Evolutionary conservation across 2,113 vertebrate genomes (phyloP), one percentile per base, ranked within the genome.

Genomic region (Fregetta grallaria): DNA sequence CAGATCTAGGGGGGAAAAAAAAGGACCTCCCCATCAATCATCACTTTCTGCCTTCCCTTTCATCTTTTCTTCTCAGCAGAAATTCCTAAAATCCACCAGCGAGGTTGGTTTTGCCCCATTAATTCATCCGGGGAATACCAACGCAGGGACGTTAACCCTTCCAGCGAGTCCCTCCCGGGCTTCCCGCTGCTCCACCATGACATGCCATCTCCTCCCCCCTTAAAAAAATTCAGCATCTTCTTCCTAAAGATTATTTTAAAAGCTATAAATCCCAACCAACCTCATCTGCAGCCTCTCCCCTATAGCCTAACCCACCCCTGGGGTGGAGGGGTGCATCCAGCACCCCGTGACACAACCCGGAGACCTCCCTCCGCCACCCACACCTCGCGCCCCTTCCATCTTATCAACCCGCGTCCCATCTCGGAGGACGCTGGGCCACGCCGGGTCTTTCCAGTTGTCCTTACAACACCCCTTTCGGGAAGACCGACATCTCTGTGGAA

Each of bases 401-500:
- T 22, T 15, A 8, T 13, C 13, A 49, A 49, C 63, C 80, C 44
- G 0, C 1, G 9, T 59, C 90, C 66, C 66, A 27, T 71, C 84
- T 68, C 75, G 8, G 93, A 92, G 68, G 88, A 74, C 36, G 9
- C 49, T 13, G 81, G 86, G 80, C 92, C 90, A 75, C 2, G 8
- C 40, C 7, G 0, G 71, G 78, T 87, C 88, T 56, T 56, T 59
- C 19, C 73, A 17, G 75, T 20, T 97, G 94, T 97, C 95, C 93
- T 94, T 85, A 96, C 75, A 40, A 75, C 62, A 95, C 94, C 95
- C 85, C 79, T 90, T 38, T 86, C 66, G 0, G 40, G 40, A 44
- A 92, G 93, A 93, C 40, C 26, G 55, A 75, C 85, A 88, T 73
- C 86, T 94, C 92, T 29, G 70, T 91, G 76, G 86, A 12, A 85